phyloP scores from a whole-genome alignment of 2,888 invertebrate genomes.

The Epiblema foenella region DNA sequence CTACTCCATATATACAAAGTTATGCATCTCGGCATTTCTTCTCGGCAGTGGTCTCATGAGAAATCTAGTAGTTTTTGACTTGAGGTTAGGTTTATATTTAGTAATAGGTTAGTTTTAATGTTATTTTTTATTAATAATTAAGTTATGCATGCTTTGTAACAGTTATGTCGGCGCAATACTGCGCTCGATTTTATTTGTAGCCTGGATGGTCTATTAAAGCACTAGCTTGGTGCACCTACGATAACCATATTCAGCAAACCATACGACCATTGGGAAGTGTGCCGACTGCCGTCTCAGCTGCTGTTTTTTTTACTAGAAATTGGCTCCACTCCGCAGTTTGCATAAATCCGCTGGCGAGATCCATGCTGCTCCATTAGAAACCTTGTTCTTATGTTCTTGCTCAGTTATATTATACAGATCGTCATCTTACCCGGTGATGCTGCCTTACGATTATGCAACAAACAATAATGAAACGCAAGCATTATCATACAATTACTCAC shows the following conservation, averaged over 20 bases:
- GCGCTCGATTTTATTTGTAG: neutral
- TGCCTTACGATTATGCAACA: constrained; percentile 18
- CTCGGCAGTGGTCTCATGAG: too few relatives aligned
- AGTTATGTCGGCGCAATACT: neutral
- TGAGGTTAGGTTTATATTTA: too few relatives aligned
- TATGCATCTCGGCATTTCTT: too few relatives aligned
- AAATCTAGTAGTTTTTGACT: too few relatives aligned
- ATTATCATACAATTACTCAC: constrained; percentile 20
- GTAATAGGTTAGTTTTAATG: too few relatives aligned
- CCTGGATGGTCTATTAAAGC: neutral
- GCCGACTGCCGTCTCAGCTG: neutral
- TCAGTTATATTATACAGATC: neutral
- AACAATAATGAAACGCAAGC: constrained; percentile 26
- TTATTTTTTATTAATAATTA: too few relatives aligned
- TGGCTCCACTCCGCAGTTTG: constrained; percentile 31
- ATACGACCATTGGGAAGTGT: constrained; percentile 19
- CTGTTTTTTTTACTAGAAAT: constrained; percentile 13
- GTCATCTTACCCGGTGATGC: constrained; percentile 6
- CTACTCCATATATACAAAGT: too few relatives aligned
- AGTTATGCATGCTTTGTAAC: neutral
- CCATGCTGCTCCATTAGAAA: constrained; percentile 21
- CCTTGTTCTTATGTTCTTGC: constrained; percentile 31
- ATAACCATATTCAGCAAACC: constrained; percentile 23
- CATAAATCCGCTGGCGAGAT: constrained; percentile 27
- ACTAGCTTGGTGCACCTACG: neutral